Evolutionary conservation across 2,888 invertebrate genomes (phyloP).

Genomic region (Ormyrus rosae): DNA sequence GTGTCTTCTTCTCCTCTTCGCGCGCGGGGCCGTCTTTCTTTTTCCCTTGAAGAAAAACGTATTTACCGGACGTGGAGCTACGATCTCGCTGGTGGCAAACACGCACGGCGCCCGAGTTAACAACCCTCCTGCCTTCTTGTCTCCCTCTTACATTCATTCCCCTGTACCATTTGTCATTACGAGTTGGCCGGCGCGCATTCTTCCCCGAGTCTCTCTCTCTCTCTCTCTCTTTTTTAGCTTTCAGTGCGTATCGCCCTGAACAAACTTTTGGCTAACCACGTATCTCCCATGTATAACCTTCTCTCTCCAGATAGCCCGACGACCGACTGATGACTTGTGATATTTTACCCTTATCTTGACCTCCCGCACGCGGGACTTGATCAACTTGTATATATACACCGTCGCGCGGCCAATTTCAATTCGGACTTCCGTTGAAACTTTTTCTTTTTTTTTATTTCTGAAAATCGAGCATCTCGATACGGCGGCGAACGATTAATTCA

Average conservation of each 20-base stretch:
- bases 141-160: slow-evolving; percentile 11
- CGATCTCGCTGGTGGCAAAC: background rate
- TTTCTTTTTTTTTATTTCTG: too few relatives aligned
- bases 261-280: too few relatives aligned
- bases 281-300: too few relatives aligned
- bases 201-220: too few relatives aligned
- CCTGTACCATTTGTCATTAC: background rate
- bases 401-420: too few relatives aligned
- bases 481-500: too few relatives aligned
- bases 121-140: background rate
- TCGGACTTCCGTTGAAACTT: too few relatives aligned
- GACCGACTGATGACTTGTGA: slow-evolving; percentile 58
- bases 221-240: too few relatives aligned
- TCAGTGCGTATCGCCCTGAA: too few relatives aligned
- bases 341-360: slow-evolving; percentile 18
- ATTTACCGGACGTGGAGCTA: slow-evolving; percentile 8
- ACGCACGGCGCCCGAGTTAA: slow-evolving; percentile 4
- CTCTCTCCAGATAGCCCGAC: background rate
- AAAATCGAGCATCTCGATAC: too few relatives aligned
- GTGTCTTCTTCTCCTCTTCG: background rate
- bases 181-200: too few relatives aligned
- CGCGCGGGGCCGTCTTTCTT: background rate
- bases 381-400: too few relatives aligned
- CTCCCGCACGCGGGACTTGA: slow-evolving; percentile 18
- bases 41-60: slow-evolving; percentile 12